Evolutionary conservation across 2,113 vertebrate species (phyloP).

Genomic region (Melanotaenia duboulayi): DNA sequence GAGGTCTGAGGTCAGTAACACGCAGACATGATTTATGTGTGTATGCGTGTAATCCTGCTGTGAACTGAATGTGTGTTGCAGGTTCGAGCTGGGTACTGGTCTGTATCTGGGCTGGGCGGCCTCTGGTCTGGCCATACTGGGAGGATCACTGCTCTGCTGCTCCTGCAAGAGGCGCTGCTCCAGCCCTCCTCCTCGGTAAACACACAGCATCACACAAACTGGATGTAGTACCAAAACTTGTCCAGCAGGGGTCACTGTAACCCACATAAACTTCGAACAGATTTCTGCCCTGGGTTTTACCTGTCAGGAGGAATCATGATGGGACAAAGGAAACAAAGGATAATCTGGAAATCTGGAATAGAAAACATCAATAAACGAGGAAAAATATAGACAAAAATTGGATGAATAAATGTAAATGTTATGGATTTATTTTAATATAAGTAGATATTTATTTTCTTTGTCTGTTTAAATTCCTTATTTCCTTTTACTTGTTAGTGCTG

Average conservation of each 20-base stretch:
- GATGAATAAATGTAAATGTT: no score
- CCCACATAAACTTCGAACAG: no score
- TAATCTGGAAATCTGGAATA: no score
- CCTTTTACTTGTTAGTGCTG: no score
- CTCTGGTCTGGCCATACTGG: slow-evolving; percentile 81
- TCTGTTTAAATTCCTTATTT: no score
- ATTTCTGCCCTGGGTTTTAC: background rate
- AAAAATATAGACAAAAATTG: no score
- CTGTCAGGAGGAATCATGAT: background rate
- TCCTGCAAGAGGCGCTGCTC: slow-evolving; percentile 71
- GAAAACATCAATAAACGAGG: no score
- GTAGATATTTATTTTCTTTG: no score
- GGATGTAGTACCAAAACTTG: rapidly evolving
- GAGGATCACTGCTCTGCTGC: slow-evolving; percentile 85
- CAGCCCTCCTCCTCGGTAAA: slow-evolving; percentile 51
- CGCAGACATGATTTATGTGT: background rate
- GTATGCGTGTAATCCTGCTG: background rate
- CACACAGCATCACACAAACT: rapidly evolving
- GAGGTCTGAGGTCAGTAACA: slow-evolving; percentile 68
- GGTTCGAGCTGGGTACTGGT: slow-evolving; percentile 87
- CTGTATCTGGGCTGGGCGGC: slow-evolving; percentile 89
- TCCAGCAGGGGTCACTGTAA: rapidly evolving
- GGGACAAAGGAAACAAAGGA: no score
- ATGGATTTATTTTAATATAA: no score
- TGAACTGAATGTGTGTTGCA: slow-evolving; percentile 55